A percentile compares a stretch with the other conserved stretches of the same genome.
These are phyloP conservation scores for Zophobas morio DNA, from an alignment of 1,140 invertebrate species.

Conservation along the genomic window DNA sequence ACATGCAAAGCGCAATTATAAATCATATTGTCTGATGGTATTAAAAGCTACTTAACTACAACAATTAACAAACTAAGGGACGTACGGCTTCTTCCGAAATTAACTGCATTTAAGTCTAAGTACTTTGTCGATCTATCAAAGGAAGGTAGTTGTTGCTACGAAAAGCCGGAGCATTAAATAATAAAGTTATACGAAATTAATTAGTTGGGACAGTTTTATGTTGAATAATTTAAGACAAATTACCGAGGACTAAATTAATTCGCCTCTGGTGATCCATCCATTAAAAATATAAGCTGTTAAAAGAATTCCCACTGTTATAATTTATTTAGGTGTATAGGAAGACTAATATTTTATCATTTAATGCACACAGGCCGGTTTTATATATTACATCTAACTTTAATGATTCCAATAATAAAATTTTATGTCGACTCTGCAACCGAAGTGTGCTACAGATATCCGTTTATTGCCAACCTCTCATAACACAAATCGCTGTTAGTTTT, in stretches of 20 bases:
- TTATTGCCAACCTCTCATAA: constrained; percentile 26
- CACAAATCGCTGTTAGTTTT: constrained; percentile 16
- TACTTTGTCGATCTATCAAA: constrained; percentile 28
- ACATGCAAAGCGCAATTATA: constrained; percentile 17
- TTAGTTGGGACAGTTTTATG: constrained; percentile 48
- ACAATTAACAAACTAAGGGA: constrained; percentile 27
- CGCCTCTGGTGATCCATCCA: constrained; percentile 44
- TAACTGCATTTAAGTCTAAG: constrained; percentile 23
- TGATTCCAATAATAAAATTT: constrained; percentile 40
- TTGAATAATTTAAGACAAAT: constrained; percentile 48
- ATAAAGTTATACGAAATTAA: constrained; percentile 48
- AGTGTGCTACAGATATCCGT: constrained; percentile 37
- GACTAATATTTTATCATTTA: constrained; percentile 33
- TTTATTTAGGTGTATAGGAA: constrained; percentile 42
- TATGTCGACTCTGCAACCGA: constrained; percentile 13
- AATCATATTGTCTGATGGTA: background rate
- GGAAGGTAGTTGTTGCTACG: background rate
- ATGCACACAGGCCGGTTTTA: background rate
- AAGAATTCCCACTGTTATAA: constrained; percentile 48
- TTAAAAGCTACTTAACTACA: constrained; percentile 7
- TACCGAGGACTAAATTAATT: constrained; percentile 41
- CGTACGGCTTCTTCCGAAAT: constrained; percentile 2
- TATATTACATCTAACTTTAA: constrained; percentile 23
- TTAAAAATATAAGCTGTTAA: constrained; percentile 48
- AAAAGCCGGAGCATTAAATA: constrained; percentile 25